A percentile compares a stretch with the other conserved stretches of the same genome.
Conservation (phyloP, 1,140 invertebrate species). For the Microplitis demolitor region DNA sequence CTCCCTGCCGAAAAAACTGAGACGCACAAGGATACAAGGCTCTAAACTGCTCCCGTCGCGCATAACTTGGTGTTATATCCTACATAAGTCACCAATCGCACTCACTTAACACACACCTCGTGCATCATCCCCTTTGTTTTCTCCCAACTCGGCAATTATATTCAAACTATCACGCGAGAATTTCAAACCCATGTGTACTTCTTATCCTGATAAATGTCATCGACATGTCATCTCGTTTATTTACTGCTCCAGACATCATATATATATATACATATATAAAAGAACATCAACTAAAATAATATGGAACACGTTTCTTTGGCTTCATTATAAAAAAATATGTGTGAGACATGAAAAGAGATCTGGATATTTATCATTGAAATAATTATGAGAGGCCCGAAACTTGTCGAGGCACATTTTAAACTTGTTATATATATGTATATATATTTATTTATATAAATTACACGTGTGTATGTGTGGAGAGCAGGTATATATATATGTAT, state of each 20-base stretch:
- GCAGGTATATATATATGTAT: not conserved
- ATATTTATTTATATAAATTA: not conserved
- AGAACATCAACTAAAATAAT: not conserved
- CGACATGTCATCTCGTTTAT: slow-evolving; percentile 17
- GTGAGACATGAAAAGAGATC: not conserved
- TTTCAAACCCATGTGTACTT: not conserved
- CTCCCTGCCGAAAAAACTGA: not conserved
- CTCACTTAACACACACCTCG: slow-evolving; percentile 61
- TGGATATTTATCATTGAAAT: slow-evolving; percentile 3
- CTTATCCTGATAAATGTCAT: slow-evolving; percentile 31
- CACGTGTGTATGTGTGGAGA: too few species aligned
- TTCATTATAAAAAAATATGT: not conserved
- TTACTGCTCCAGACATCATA: not conserved
- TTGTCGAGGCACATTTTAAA: not conserved
- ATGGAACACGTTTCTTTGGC: not conserved
- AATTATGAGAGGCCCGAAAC: not conserved
- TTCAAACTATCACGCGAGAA: slow-evolving; percentile 10
- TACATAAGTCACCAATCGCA: slow-evolving; percentile 53
- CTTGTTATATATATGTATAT: not conserved
- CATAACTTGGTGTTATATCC: slow-evolving; percentile 45
- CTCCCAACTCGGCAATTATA: slow-evolving; percentile 30
- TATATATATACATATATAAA: not conserved
- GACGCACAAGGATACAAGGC: slow-evolving; percentile 28
- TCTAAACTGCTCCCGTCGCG: slow-evolving; percentile 58
- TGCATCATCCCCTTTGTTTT: slow-evolving; percentile 60